Evolutionary conservation across 37 sponge, comb jelly and placozoan genomes (phyloP).

Genomic region (Cliona cf. orientalis): DNA sequence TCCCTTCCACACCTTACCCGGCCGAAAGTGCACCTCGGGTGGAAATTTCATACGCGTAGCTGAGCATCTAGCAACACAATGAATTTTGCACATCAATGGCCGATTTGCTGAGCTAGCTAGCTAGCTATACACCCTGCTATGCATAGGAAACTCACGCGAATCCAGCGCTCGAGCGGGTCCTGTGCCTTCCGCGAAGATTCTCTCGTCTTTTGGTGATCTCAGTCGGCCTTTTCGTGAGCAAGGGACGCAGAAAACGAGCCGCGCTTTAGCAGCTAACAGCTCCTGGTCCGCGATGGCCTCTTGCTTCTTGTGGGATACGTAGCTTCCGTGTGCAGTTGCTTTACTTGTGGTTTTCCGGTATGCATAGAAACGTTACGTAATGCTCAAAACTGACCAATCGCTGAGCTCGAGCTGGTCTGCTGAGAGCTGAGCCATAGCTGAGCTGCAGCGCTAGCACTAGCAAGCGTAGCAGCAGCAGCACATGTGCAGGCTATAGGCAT

Average conservation of each 20-base stretch:
- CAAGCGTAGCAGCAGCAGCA: no score
- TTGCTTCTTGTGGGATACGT: constrained; percentile 48
- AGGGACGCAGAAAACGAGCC: background rate
- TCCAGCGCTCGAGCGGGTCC: constrained; percentile 1
- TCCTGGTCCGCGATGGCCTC: no score
- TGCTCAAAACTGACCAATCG: constrained; percentile 27
- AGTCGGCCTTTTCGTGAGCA: no score
- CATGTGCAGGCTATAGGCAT: no score
- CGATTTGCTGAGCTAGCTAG: no score
- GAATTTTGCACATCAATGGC: background rate
- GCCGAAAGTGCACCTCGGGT: no score
- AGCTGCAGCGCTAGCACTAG: background rate
- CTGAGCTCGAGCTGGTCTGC: no score
- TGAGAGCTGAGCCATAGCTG: constrained; percentile 4
- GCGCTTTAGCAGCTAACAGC: constrained; percentile 14
- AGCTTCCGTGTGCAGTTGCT: constrained; percentile 32
- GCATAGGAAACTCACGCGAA: constrained; percentile 11
- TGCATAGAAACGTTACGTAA: constrained; percentile 80
- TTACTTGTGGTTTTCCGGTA: constrained; percentile 82
- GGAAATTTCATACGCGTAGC: background rate
- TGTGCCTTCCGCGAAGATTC: background rate
- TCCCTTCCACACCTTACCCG: no score
- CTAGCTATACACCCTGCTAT: background rate
- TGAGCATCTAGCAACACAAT: constrained; percentile 26
- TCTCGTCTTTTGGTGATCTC: background rate